phyloP scores from a whole-genome alignment of 2,888 invertebrate genomes.

The Polydrusus tereticollis region DNA sequence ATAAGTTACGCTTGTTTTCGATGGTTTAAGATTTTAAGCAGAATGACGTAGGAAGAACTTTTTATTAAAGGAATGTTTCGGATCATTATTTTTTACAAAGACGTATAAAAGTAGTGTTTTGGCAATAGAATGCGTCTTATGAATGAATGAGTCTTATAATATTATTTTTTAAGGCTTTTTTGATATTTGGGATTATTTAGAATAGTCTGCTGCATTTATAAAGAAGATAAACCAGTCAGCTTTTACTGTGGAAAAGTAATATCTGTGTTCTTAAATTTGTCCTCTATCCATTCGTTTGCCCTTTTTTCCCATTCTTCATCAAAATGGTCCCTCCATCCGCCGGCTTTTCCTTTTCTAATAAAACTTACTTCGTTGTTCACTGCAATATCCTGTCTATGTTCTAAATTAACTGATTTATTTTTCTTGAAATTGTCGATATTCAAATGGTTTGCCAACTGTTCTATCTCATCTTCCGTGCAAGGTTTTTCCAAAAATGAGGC shows the following conservation, averaged over 20 bases:
- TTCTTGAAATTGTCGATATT: constrained; percentile 85
- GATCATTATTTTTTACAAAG: no score
- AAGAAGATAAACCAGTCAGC: no score
- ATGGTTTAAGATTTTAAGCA: not conserved
- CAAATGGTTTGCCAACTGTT: constrained; percentile 77
- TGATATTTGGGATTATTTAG: no score
- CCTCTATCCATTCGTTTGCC: constrained; percentile 79
- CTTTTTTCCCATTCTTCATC: constrained; percentile 75
- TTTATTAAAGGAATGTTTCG: no score
- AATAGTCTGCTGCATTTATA: no score
- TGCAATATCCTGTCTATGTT: constrained; percentile 73
- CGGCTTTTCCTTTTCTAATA: constrained; percentile 76
- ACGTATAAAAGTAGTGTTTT: no score
- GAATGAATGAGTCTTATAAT: no score
- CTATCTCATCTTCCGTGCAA: constrained; percentile 72
- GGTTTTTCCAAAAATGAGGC: constrained; percentile 74
- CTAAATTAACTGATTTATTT: constrained; percentile 83
- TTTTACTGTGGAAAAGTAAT: constrained; percentile 71
- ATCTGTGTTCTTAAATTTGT: constrained; percentile 74
- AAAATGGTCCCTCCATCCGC: constrained; percentile 81
- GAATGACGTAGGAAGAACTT: no score
- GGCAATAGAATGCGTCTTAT: no score
- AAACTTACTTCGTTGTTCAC: constrained; percentile 74
- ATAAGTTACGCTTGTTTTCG: not conserved
- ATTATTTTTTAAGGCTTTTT: no score